phyloP scores from a whole-genome alignment of 30 jellyfish, hydroid and myxozoan species.

The Pelagia noctiluca region DNA sequence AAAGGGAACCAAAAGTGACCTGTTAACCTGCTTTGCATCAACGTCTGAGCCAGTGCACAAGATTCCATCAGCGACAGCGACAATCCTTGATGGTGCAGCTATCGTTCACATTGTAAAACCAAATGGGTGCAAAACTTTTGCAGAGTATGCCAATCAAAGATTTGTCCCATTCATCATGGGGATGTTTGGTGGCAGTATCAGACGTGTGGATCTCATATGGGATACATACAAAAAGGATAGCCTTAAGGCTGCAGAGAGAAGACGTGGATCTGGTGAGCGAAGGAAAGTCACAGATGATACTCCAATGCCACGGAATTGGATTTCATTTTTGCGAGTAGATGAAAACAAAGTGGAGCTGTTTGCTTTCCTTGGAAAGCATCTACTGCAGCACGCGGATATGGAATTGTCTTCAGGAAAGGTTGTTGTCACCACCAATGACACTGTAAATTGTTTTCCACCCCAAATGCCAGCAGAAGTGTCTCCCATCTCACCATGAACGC shows the following conservation, averaged over 20 bases:
- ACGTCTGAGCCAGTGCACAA: background rate
- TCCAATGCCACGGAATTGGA: conserved; percentile 21
- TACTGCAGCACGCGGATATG: background rate
- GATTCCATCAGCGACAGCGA: conserved; percentile 17
- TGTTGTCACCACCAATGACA: background rate
- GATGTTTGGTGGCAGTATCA: background rate
- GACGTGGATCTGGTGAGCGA: conserved; percentile 24
- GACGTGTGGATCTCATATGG: conserved; percentile 38
- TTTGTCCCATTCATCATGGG: conserved; percentile 30
- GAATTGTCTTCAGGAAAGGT: background rate
- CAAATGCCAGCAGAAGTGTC: background rate
- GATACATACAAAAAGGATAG: conserved; percentile 22
- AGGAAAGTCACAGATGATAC: background rate
- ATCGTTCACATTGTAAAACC: conserved; percentile 43
- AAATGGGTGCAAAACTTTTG: conserved; percentile 33
- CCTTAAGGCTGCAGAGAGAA: background rate
- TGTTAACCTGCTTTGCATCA: conserved; percentile 29
- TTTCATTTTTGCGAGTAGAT: conserved; percentile 8
- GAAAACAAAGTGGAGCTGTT: conserved; percentile 30
- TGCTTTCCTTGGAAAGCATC: conserved; percentile 3
- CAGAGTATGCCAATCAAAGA: conserved; percentile 8
- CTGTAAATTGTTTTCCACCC: background rate
- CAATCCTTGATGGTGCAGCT: conserved; percentile 45
- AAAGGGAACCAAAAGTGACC: conserved; percentile 36
- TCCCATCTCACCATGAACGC: conserved; percentile 12